Evolutionary conservation across 1,140 invertebrate genomes (phyloP).

Genomic region (Acromyrmex charruanus): DNA sequence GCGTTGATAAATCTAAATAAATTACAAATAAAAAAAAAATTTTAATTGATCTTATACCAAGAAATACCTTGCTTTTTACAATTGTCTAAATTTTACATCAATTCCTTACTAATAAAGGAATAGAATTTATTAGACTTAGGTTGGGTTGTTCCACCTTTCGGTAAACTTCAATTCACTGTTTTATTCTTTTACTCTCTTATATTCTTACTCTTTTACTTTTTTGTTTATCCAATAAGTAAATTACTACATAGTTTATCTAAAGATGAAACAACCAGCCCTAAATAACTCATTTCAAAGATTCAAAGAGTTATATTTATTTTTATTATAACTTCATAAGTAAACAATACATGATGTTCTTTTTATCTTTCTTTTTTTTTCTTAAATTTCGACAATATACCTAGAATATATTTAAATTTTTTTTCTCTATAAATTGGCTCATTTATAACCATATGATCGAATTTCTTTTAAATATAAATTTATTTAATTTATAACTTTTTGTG

Average conservation of each 20-base stretch:
- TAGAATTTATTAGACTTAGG: neutral
- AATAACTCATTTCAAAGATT: neutral
- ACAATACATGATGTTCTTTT: neutral
- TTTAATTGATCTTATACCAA: neutral
- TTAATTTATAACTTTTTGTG: constrained; percentile 1
- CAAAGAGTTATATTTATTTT: neutral
- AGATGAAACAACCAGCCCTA: no score
- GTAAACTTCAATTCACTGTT: no score
- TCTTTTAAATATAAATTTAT: neutral
- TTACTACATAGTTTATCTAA: no score
- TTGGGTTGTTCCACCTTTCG: no score
- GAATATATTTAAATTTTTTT: neutral
- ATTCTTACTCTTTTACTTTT: no score
- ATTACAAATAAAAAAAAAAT: neutral
- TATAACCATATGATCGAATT: neutral
- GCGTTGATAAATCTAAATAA: neutral
- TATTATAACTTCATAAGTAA: neutral
- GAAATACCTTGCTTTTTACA: neutral
- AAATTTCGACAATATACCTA: neutral
- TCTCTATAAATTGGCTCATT: neutral
- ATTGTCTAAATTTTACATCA: neutral
- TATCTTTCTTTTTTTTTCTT: neutral
- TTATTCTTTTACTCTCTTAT: no score
- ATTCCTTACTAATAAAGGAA: neutral
- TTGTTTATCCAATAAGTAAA: no score